These are phyloP conservation scores for Megalops atlanticus DNA, from an alignment of 2,113 vertebrate genomes.

Conservation along the genomic window DNA sequence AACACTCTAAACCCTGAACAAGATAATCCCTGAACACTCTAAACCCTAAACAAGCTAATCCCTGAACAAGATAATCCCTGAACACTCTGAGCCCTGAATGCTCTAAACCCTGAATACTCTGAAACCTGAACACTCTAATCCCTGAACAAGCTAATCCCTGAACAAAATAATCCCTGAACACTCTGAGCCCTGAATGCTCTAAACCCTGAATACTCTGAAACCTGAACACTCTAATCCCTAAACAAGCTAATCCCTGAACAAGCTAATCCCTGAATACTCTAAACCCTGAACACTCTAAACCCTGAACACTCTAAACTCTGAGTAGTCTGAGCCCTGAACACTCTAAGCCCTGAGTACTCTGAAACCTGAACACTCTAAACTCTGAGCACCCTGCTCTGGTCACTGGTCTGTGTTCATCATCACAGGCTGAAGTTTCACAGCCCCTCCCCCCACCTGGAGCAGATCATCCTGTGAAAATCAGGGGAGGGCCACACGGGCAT, in stretches of 20 bases:
- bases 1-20: too few species aligned
- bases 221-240: background rate
- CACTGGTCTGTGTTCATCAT: too few species aligned
- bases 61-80: too few species aligned
- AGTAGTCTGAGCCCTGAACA: conserved; percentile 23
- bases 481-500: conserved; percentile 22
- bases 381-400: conserved; percentile 9
- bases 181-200: too few species aligned
- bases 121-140: too few species aligned
- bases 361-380: conserved; percentile 35
- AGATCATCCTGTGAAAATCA: conserved; percentile 16
- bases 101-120: too few species aligned
- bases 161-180: too few species aligned
- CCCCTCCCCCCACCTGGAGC: conserved; percentile 25
- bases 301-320: background rate
- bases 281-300: background rate
- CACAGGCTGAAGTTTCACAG: too few species aligned
- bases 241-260: background rate
- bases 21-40: too few species aligned
- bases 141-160: too few species aligned
- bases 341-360: conserved; percentile 41
- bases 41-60: too few species aligned
- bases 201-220: background rate
- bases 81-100: too few species aligned
- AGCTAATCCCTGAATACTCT: background rate